phyloP scores from a whole-genome alignment of 2,888 invertebrate species.

The Bellardia bayeri region DNA sequence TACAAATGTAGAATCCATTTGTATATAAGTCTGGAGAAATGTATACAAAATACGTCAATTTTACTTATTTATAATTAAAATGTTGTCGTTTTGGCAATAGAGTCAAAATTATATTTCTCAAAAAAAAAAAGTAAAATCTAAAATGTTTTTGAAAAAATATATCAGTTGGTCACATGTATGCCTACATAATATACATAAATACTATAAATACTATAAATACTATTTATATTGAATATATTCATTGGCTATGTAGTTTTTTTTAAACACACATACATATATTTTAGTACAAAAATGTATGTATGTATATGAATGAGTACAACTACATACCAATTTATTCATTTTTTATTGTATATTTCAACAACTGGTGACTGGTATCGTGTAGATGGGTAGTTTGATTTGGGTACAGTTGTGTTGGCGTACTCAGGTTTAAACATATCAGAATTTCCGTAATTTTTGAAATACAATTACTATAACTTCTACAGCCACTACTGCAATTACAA shows the following conservation, averaged over 20 bases:
- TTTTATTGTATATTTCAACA: neutral
- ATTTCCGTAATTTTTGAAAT: slow-evolving; percentile 25
- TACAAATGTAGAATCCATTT: too few species aligned
- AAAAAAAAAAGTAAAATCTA: too few species aligned
- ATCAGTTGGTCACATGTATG: neutral
- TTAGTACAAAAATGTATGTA: neutral
- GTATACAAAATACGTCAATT: too few species aligned
- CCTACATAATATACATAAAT: too few species aligned
- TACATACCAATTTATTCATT: neutral
- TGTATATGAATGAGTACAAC: neutral
- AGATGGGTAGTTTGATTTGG: neutral
- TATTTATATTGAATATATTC: neutral
- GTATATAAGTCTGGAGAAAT: too few species aligned
- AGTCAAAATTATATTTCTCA: too few species aligned
- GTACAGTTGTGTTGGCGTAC: too few species aligned
- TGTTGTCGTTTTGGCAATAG: too few species aligned
- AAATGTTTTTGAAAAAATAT: neutral
- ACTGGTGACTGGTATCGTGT: neutral
- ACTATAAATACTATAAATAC: too few species aligned
- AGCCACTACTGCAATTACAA: neutral
- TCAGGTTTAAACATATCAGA: neutral
- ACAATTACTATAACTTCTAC: neutral
- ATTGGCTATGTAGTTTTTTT: neutral
- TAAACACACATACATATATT: neutral
- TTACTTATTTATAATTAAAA: too few species aligned